Percentiles rank a stretch among this genome's conserved stretches.
Evolutionary conservation across 2,797 vertebrate genomes (phyloP).

Genomic region (Vipera ursinii): DNA sequence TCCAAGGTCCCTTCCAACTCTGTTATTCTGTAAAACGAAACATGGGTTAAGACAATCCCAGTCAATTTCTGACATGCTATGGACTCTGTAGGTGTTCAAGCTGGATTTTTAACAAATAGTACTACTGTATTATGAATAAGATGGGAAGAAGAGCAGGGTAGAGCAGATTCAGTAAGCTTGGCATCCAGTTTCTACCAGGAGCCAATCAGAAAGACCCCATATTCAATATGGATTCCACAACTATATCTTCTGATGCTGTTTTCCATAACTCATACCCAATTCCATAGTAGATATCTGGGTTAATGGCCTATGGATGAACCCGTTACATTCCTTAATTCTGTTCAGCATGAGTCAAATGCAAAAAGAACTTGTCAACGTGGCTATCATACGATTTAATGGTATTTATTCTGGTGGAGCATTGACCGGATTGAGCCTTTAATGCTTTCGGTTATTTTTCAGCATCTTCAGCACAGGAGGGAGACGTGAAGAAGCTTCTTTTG

Average conservation of each 20-base stretch:
- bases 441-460: neutral
- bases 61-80: neutral
- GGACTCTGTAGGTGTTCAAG: neutral
- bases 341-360: neutral
- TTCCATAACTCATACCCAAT: neutral
- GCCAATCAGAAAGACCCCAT: neutral
- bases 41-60: neutral
- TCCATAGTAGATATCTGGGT: neutral
- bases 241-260: neutral
- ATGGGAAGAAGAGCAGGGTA: neutral
- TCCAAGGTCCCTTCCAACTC: too few species aligned
- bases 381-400: neutral
- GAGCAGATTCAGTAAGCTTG: neutral
- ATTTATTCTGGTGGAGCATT: neutral
- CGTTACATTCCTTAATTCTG: neutral
- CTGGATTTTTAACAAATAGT: neutral
- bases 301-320: neutral
- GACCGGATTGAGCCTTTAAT: neutral
- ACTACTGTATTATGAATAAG: neutral
- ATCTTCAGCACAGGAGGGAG: neutral
- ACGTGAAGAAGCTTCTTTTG: conserved; percentile 19
- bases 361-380: neutral
- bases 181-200: neutral
- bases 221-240: neutral
- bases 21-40: neutral